These are phyloP conservation scores for Rhinolophus sinicus DNA, from an alignment of 2,113 vertebrate species.

Conservation along the genomic window DNA sequence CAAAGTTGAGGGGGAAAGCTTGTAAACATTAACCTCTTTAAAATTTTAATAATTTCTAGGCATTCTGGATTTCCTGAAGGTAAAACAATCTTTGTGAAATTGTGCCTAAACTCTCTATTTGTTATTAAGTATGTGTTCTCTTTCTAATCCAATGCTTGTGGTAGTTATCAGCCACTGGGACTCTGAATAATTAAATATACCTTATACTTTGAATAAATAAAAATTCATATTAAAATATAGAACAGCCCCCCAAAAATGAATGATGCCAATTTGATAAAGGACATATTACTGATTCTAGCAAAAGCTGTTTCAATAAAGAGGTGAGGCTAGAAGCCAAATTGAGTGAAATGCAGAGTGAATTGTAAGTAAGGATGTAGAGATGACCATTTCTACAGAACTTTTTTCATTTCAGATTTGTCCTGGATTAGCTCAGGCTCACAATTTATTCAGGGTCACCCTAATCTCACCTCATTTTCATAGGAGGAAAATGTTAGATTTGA, in stretches of 20 bases:
- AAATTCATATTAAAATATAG: not conserved
- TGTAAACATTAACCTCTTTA: constrained; percentile 27
- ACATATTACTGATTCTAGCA: not conserved
- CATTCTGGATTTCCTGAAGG: not conserved
- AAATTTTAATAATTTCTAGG: constrained; percentile 12
- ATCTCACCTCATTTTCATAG: not conserved
- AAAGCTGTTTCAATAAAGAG: not conserved
- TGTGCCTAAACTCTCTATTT: not conserved
- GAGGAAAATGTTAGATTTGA: not conserved
- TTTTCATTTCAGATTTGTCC: not conserved
- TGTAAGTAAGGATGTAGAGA: not conserved
- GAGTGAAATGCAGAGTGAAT: not conserved
- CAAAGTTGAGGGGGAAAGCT: not conserved
- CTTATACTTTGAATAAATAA: not conserved
- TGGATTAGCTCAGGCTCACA: not conserved
- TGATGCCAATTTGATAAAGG: not conserved
- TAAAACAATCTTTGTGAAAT: not conserved
- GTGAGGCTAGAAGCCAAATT: not conserved
- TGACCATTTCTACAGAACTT: not conserved
- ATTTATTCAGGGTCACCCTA: not conserved
- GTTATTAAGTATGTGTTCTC: not conserved
- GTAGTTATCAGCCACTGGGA: not conserved
- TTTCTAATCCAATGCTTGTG: not conserved
- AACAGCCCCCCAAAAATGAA: not conserved
- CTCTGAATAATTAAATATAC: not conserved